phyloP scores from a whole-genome alignment of 1,140 invertebrate genomes.

The Calephelis nemesis region DNA sequence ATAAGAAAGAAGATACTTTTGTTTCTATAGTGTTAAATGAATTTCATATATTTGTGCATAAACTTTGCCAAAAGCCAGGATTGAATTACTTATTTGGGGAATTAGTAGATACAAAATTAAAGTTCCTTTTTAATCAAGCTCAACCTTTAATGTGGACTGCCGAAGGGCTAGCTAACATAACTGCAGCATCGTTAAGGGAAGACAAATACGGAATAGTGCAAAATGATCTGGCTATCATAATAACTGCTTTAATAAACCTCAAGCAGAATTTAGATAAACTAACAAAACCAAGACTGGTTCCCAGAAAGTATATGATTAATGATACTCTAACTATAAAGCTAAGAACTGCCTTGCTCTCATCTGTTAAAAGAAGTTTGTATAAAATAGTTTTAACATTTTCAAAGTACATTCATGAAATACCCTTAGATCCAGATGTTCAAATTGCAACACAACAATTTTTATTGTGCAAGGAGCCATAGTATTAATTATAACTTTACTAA shows the following conservation, averaged over 20 bases:
- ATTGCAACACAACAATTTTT: conserved; percentile 75
- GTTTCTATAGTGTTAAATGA: conserved; percentile 55
- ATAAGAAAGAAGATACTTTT: conserved; percentile 63
- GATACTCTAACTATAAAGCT: conserved; percentile 82
- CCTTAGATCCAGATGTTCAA: conserved; percentile 77
- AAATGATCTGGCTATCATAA: conserved; percentile 85
- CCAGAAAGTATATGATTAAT: conserved; percentile 80
- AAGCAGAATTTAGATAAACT: conserved; percentile 86
- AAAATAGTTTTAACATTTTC: conserved; percentile 85
- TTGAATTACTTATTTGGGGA: conserved; percentile 87
- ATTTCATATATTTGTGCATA: conserved; percentile 51
- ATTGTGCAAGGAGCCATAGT: conserved; percentile 72
- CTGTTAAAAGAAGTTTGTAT: conserved; percentile 87
- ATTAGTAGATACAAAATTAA: conserved; percentile 83
- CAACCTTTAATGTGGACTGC: conserved; percentile 85
- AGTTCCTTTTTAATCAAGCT: conserved; percentile 82
- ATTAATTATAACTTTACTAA: background rate
- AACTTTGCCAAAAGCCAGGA: conserved; percentile 80
- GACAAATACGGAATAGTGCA: conserved; percentile 90
- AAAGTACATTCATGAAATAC: conserved; percentile 84
- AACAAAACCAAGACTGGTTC: conserved; percentile 82
- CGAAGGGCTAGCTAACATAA: conserved; percentile 84
- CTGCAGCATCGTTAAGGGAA: conserved; percentile 84
- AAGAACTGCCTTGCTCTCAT: conserved; percentile 80
- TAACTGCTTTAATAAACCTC: conserved; percentile 82